Evolutionary conservation across 2,113 vertebrate species (phyloP), one percentile per base, ranked within the genome.

Genomic region (Lepus europaeus): DNA sequence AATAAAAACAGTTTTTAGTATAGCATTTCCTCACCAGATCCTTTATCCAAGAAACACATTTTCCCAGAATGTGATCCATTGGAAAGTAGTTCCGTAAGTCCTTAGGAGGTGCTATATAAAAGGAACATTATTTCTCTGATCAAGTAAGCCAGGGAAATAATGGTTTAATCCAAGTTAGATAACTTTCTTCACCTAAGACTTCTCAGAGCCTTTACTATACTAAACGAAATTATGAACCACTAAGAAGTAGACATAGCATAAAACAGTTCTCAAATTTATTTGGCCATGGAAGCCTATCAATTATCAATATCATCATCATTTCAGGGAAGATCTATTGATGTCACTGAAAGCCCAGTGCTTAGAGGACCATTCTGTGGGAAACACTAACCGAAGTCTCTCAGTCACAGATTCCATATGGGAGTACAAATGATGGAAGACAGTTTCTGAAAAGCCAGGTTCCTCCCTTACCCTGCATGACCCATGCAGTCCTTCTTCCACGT

Each of bases 381-480:
- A 90, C 74, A 92, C 9, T 85, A 90, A 61, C 51, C 68, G 90
- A 89, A 89, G 31, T 33, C 69, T 83, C 61, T 91, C 45, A 78
- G 53, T 94, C 89, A 93, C 83, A 85, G 64, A 68, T 72, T 89
- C 93, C 81, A 91, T 9, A 91, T 14, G 29, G 31, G 68, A 93
- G 53, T 94, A 89, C 94, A 93, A 96, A 90, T 85, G 73, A 90
- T 94, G 13, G 78, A 96, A 94, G 59, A 63, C 33, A 16, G 23
- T 95, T 95, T 95, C 77, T 92, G 36, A 87, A 96, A 93, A 91
- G 72, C n/a, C 25, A 85, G 84, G 63, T 45, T 84, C 39, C 45
- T 88, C 49, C 31, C n/a, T 53, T 81, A 87, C 59, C 64, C 61
- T 12, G 39, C 73, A 25, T 86, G 73, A 95, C 39, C 69, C 49